These are phyloP conservation scores for Leucophora obtusa DNA, from an alignment of 2,888 invertebrate genomes.

Conservation along the genomic window DNA sequence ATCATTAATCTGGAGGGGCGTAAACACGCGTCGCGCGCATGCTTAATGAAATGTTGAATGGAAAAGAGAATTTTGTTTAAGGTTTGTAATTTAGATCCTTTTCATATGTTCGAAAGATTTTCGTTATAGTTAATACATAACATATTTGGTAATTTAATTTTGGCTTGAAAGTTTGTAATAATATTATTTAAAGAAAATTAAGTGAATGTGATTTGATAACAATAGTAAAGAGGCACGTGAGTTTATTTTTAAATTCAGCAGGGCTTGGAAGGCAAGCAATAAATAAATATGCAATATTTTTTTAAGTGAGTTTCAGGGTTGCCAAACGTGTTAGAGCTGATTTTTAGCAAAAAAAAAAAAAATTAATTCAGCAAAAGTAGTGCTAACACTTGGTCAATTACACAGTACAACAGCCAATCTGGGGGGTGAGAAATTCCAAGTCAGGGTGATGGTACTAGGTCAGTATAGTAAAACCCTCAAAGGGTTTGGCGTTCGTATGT, in stretches of 20 bases:
- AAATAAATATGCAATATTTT: background rate
- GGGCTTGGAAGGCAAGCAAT: background rate
- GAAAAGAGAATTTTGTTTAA: conserved; percentile 12
- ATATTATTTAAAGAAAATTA: conserved; percentile 25
- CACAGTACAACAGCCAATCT: too few species aligned
- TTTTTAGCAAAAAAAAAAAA: too few species aligned
- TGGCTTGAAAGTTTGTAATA: conserved; percentile 31
- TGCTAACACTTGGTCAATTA: too few species aligned
- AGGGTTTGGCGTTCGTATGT: too few species aligned
- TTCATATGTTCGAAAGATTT: conserved; percentile 35
- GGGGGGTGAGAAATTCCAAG: too few species aligned
- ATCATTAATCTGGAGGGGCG: conserved; percentile 74
- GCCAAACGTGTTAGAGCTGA: too few species aligned
- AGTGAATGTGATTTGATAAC: background rate
- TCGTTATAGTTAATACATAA: conserved; percentile 68
- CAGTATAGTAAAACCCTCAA: too few species aligned
- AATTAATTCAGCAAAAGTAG: too few species aligned
- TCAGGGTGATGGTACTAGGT: too few species aligned
- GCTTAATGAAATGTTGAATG: conserved; percentile 54
- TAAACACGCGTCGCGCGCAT: conserved; percentile 68
- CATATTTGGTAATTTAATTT: conserved; percentile 69
- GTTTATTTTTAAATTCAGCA: conserved; percentile 12
- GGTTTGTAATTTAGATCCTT: conserved; percentile 36
- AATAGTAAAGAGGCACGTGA: conserved; percentile 36
- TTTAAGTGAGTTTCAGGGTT: too few species aligned